Conservation (phyloP, 1,140 invertebrate species). For the Bombus pascuorum region DNA sequence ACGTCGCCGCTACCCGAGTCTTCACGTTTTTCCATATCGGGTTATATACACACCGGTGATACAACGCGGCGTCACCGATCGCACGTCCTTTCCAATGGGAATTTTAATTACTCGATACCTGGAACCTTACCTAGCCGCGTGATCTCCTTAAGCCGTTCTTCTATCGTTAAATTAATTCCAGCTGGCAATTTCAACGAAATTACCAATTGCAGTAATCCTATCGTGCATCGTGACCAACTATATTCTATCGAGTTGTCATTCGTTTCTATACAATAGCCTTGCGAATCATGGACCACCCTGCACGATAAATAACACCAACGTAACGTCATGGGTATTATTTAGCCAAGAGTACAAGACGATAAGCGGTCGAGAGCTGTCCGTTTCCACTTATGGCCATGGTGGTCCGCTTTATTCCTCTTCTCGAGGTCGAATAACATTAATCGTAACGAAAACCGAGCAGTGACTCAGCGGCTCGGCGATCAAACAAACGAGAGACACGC, state of each 20-base stretch:
- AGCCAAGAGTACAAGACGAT: constrained; percentile 5
- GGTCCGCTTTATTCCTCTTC: constrained; percentile 28
- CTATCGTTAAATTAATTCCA: background rate
- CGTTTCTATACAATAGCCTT: background rate
- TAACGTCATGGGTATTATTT: background rate
- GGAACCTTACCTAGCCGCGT: constrained; percentile 6
- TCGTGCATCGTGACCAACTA: background rate
- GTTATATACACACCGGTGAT: background rate
- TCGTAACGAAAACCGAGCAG: constrained; percentile 41
- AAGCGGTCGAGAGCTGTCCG: background rate
- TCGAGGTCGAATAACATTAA: constrained; percentile 40
- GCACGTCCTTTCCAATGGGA: background rate
- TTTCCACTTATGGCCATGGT: constrained; percentile 42
- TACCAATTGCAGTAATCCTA: background rate
- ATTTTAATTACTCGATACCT: constrained; percentile 48
- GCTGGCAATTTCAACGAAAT: background rate
- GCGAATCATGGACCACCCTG: constrained; percentile 1
- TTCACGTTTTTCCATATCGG: constrained; percentile 13
- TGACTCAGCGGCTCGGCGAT: constrained; percentile 45
- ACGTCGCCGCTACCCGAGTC: background rate
- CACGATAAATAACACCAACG: background rate
- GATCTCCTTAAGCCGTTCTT: constrained; percentile 5
- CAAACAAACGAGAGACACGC: constrained; percentile 51
- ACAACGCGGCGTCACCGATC: background rate
- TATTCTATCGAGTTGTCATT: background rate